These are phyloP conservation scores for Monopis laevigella DNA, from an alignment of 2,888 invertebrate genomes.

Conservation along the genomic window DNA sequence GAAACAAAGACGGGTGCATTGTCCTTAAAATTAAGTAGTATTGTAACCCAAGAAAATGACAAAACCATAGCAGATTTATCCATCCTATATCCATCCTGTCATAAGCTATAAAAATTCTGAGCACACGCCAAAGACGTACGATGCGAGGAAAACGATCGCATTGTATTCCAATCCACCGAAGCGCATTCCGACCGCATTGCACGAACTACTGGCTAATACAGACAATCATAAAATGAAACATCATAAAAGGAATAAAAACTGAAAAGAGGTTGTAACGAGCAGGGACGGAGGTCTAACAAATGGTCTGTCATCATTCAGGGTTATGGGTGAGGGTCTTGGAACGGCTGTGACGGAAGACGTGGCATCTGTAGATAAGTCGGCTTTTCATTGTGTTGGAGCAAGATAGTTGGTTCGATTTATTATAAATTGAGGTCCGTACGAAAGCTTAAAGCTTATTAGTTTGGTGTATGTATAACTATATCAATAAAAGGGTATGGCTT, in stretches of 20 bases:
- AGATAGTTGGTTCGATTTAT: constrained; percentile 50
- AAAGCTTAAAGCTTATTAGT: constrained; percentile 37
- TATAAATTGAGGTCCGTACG: constrained; percentile 42
- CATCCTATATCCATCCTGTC: too few relatives aligned
- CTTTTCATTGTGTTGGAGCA: constrained; percentile 44
- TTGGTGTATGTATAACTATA: too few relatives aligned
- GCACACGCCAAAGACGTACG: neutral
- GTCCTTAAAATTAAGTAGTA: too few relatives aligned
- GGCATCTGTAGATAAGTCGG: constrained; percentile 42
- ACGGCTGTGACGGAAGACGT: constrained; percentile 7
- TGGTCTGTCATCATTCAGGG: constrained; percentile 60
- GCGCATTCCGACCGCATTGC: constrained; percentile 18
- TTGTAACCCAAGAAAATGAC: too few relatives aligned
- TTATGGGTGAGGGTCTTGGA: constrained; percentile 39
- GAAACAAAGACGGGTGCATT: too few relatives aligned
- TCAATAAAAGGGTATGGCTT: too few relatives aligned
- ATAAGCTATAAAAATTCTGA: neutral
- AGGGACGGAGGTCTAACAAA: constrained; percentile 52
- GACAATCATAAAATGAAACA: constrained; percentile 63
- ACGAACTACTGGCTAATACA: constrained; percentile 42
- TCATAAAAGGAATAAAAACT: constrained; percentile 60
- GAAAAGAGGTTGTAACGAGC: constrained; percentile 55
- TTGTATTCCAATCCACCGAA: constrained; percentile 5
- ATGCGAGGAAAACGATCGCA: constrained; percentile 10
- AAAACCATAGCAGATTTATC: too few relatives aligned